Percentiles rank a stretch among this genome's conserved stretches.
phyloP scores from a whole-genome alignment of 2,113 vertebrate species.

The Tretioscincus oriximinensis region DNA sequence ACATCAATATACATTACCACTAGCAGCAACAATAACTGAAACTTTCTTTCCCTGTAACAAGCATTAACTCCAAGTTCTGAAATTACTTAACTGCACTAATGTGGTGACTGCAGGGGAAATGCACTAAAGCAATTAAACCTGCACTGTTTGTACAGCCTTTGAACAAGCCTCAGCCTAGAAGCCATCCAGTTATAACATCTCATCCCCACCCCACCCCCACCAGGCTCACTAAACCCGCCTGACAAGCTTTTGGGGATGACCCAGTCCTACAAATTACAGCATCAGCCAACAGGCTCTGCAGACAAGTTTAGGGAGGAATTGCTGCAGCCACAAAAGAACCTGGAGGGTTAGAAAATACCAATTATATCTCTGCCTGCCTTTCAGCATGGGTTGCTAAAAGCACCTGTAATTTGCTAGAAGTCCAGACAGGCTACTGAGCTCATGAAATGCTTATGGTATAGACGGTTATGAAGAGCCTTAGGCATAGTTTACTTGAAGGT shows the following conservation, averaged over 20 bases:
- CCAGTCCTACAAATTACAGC: slow-evolving; percentile 34
- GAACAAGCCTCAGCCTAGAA: slow-evolving; percentile 17
- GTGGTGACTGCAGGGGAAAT: neutral
- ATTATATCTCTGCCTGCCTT: slow-evolving; percentile 52
- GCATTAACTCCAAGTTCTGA: too few relatives aligned
- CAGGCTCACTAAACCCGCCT: slow-evolving; percentile 40
- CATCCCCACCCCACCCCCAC: slow-evolving; percentile 25
- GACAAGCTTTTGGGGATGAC: slow-evolving; percentile 36
- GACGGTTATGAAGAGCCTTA: neutral
- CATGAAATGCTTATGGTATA: slow-evolving; percentile 20
- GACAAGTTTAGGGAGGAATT: slow-evolving; percentile 44
- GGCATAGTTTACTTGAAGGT: slow-evolving; percentile 36
- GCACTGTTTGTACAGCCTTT: neutral
- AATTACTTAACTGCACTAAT: neutral
- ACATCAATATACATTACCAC: too few relatives aligned
- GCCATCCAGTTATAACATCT: slow-evolving; percentile 21
- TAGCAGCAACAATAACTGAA: too few relatives aligned
- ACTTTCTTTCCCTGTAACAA: too few relatives aligned
- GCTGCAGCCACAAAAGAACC: neutral
- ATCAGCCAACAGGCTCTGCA: slow-evolving; percentile 9
- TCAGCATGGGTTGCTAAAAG: slow-evolving; percentile 26
- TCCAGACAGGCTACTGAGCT: slow-evolving; percentile 29
- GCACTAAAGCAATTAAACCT: neutral
- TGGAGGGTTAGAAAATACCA: slow-evolving; percentile 53
- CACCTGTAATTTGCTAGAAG: slow-evolving; percentile 60